Conservation (phyloP, 2,113 vertebrate species). For the rat (Rattus norvegicus) region GRCr8 NC_086027.1:110609501-110610000, state of each 20-base stretch:
- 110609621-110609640: neutral
- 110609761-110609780: neutral
- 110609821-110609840: neutral
- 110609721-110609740: neutral
- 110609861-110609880: neutral
- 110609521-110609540: constrained; percentile 36
- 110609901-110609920: neutral
- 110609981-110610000: constrained; percentile 6
- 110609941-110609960: neutral
- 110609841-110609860: neutral
- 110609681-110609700: constrained; percentile 19
- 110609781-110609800: neutral
- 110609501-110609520: neutral
- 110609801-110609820: neutral
- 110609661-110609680: too few relatives aligned
- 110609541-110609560: neutral
- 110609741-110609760: neutral
- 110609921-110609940: constrained; percentile 1
- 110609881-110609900: neutral
- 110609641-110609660: neutral
- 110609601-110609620: neutral
- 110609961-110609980: neutral
- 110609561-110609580: constrained; percentile 50
- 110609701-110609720: neutral
- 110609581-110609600: too few relatives aligned